These are phyloP conservation scores for Mesocentrotus franciscanus DNA, from an alignment of 53 echinoderm and acorn worm species.

Conservation along the genomic window DNA sequence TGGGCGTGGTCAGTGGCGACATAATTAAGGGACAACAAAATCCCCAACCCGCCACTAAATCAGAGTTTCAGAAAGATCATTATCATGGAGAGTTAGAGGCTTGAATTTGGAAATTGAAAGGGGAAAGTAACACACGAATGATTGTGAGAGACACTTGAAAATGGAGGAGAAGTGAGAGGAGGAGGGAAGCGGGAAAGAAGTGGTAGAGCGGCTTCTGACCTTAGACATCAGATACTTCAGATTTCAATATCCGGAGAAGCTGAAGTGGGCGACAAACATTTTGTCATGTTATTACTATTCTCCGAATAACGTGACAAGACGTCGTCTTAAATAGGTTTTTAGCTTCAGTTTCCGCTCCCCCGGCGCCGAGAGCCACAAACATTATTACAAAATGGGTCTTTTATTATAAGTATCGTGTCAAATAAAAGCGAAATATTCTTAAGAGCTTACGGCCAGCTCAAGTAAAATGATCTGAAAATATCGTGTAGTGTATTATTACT, in stretches of 20 bases:
- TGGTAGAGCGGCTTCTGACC: neutral
- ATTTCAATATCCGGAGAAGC: conserved; percentile 56
- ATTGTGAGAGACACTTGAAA: neutral
- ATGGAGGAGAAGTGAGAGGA: neutral
- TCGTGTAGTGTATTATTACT: neutral
- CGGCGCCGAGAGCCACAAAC: conserved; percentile 19
- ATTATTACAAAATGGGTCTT: conserved; percentile 28
- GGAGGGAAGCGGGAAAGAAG: neutral
- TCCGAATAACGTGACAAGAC: conserved; percentile 41
- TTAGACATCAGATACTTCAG: conserved; percentile 31
- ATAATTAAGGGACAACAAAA: neutral
- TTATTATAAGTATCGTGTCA: conserved; percentile 15
- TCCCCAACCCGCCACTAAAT: neutral
- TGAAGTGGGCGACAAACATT: conserved; percentile 58
- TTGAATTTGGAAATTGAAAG: neutral
- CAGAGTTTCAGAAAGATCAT: neutral
- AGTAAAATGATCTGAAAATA: neutral
- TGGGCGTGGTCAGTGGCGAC: neutral
- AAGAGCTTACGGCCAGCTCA: neutral
- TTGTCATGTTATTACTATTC: conserved; percentile 33
- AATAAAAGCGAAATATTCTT: neutral
- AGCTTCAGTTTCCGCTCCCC: conserved; percentile 27
- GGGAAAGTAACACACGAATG: too few relatives aligned
- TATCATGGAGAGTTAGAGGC: neutral
- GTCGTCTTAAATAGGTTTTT: conserved; percentile 25